Percentiles rank a stretch among this genome's conserved stretches.
Evolutionary conservation across 2,113 vertebrate genomes (phyloP).

Genomic region (Cyprichromis sp.): DNA sequence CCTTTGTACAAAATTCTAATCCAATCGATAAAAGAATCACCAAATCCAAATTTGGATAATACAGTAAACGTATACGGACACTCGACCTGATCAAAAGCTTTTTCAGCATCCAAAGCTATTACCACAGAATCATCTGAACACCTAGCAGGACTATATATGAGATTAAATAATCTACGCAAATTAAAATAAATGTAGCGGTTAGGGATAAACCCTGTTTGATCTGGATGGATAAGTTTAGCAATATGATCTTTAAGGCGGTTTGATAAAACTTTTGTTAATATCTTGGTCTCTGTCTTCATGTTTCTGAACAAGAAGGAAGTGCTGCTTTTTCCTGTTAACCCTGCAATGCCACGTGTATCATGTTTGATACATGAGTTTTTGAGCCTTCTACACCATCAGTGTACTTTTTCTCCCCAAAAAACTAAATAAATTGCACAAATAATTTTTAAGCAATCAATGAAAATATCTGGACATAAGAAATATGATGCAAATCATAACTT

Average conservation of each 20-base stretch:
- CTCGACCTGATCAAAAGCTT: background rate
- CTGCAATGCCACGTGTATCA: background rate
- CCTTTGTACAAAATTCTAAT: too few species aligned
- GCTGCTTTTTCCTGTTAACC: background rate
- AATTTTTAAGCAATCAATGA: background rate
- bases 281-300: too few species aligned
- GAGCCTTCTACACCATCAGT: background rate
- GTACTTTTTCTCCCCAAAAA: background rate
- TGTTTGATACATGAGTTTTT: background rate
- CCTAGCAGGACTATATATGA: background rate
- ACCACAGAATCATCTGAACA: background rate
- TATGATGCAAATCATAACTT: background rate
- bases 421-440: background rate
- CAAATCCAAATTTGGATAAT: background rate
- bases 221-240: accelerated
- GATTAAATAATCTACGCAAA: background rate
- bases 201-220: background rate
- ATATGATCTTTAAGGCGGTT: background rate
- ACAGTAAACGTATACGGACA: accelerated
- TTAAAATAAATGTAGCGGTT: background rate
- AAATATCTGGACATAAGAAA: background rate
- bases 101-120: background rate
- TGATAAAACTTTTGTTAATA: too few species aligned
- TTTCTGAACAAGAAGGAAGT: background rate
- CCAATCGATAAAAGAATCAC: background rate